phyloP scores from a whole-genome alignment of 2,797 vertebrate genomes.

The Lates japonicus region DNA sequence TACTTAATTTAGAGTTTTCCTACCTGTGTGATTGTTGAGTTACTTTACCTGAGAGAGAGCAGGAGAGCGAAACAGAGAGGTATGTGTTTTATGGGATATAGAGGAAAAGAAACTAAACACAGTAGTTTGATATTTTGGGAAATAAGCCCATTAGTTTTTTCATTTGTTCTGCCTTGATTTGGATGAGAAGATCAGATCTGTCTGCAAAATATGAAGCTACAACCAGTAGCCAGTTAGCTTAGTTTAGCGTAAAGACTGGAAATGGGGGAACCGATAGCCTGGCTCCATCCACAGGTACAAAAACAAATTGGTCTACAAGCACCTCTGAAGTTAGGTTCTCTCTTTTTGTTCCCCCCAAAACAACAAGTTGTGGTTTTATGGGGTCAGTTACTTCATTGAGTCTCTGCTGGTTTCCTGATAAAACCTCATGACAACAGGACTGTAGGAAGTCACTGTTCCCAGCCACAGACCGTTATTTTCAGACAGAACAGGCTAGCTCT shows the following conservation, averaged over 20 bases:
- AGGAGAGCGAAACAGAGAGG: constrained; percentile 5
- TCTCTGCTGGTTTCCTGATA: not conserved
- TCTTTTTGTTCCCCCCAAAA: not conserved
- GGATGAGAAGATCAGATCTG: not conserved
- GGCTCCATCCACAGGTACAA: not conserved
- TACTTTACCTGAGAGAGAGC: constrained; percentile 24
- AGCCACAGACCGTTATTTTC: not conserved
- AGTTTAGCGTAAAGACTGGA: constrained; percentile 28
- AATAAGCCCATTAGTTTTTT: constrained; percentile 18
- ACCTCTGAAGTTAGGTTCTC: not conserved
- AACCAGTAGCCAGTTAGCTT: not conserved
- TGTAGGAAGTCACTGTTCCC: not conserved
- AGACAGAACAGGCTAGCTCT: not conserved
- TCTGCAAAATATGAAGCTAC: constrained; percentile 1
- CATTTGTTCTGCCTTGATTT: not conserved
- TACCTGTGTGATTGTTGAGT: constrained; percentile 33
- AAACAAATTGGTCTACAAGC: not conserved
- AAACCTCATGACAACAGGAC: not conserved
- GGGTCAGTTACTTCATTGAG: not conserved
- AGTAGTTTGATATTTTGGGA: constrained; percentile 44
- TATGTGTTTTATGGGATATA: constrained; percentile 25
- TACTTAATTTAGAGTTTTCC: constrained; percentile 48
- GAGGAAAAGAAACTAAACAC: constrained; percentile 12
- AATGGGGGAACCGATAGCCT: not conserved
- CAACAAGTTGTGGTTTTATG: not conserved